Conservation (phyloP, 2,113 vertebrate genomes). For the Puffinus mauretanicus region DNA sequence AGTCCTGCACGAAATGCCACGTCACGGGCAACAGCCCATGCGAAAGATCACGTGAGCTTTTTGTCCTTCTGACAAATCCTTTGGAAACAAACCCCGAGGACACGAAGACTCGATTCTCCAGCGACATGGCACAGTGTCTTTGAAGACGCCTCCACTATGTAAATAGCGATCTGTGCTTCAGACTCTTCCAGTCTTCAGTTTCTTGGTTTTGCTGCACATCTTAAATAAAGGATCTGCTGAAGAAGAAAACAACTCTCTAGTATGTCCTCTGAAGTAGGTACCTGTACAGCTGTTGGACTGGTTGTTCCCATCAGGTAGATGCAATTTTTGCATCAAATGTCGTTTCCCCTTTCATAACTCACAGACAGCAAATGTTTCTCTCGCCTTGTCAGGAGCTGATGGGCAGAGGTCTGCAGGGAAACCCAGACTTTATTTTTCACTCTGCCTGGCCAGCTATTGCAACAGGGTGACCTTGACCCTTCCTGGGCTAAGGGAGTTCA, state of each 20-base stretch:
- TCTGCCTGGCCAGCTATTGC: not conserved
- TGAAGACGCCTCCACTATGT: not conserved
- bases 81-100: not conserved
- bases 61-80: not conserved
- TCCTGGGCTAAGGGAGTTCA: not conserved
- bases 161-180: not conserved
- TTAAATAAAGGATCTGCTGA: not conserved
- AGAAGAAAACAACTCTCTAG: not conserved
- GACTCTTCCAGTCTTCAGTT: not conserved
- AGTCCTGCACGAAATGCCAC: not conserved
- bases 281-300: not conserved
- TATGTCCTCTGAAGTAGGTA: not conserved
- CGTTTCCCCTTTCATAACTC: not conserved
- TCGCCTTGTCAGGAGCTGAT: not conserved
- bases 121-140: fast-evolving
- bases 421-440: not conserved
- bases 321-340: not conserved
- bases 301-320: not conserved
- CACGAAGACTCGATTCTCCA: fast-evolving
- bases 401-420: not conserved
- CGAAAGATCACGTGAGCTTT: fast-evolving
- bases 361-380: not conserved
- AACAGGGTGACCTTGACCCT: not conserved
- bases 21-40: not conserved
- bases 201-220: not conserved